These are phyloP conservation scores for Calameuta idolon DNA, from an alignment of 2,888 invertebrate genomes.

Conservation along the genomic window DNA sequence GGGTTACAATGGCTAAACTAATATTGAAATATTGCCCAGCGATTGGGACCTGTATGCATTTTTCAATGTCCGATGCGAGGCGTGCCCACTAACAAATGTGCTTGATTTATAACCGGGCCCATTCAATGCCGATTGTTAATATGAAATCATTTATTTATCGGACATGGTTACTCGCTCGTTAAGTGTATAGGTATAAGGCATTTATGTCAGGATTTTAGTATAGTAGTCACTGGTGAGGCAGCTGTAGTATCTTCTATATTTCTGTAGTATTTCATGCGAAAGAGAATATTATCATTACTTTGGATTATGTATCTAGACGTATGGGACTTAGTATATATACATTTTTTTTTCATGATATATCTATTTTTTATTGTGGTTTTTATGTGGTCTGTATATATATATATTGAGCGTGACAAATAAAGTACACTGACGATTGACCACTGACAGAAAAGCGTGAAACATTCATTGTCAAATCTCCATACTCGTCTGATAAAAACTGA, in stretches of 20 bases:
- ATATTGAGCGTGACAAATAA: not conserved
- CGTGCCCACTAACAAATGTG: conserved; percentile 58
- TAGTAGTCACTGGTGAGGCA: conserved; percentile 11
- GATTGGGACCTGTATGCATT: conserved; percentile 53
- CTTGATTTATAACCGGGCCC: conserved; percentile 54
- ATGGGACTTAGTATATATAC: not conserved
- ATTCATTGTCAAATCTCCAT: not conserved
- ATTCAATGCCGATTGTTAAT: conserved; percentile 57
- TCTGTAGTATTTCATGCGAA: conserved; percentile 18
- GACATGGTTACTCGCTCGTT: conserved; percentile 11
- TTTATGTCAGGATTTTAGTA: not conserved
- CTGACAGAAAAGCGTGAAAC: not conserved
- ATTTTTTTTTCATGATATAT: not conserved
- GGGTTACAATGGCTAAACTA: conserved; percentile 62
- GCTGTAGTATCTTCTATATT: conserved; percentile 3
- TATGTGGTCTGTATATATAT: not conserved
- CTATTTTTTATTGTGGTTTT: not conserved
- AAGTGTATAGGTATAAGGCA: not conserved
- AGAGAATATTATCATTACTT: not conserved
- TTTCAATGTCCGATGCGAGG: conserved; percentile 61
- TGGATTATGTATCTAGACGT: not conserved
- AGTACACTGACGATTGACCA: not conserved
- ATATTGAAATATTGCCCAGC: conserved; percentile 64
- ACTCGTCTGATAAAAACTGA: not conserved
- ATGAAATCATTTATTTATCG: conserved; percentile 42